These are phyloP conservation scores for Yponomeuta malinellus DNA, from an alignment of 2,888 invertebrate species.

Conservation along the genomic window DNA sequence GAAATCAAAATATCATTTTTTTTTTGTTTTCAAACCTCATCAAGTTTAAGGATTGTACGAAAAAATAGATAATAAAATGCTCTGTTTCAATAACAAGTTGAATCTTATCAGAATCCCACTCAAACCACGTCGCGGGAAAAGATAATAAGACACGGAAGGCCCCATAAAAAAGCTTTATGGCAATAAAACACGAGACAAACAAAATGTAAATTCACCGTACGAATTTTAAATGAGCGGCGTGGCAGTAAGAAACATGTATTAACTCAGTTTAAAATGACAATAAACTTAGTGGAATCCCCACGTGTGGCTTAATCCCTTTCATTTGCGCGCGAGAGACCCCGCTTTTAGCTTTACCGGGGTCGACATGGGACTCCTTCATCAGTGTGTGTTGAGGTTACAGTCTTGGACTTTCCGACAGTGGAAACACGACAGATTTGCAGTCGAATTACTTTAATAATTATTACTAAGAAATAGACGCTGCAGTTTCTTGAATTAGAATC, in stretches of 20 bases:
- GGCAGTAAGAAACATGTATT: slow-evolving; percentile 30
- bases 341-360: slow-evolving; percentile 8
- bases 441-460: no score
- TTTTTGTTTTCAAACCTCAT: no score
- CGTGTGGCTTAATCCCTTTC: slow-evolving; percentile 13
- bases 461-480: no score
- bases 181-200: not conserved
- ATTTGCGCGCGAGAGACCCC: not conserved
- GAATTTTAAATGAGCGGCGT: not conserved
- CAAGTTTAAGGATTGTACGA: no score
- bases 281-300: slow-evolving; percentile 13
- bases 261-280: slow-evolving; percentile 35
- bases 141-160: no score
- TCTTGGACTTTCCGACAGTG: not conserved
- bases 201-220: not conserved
- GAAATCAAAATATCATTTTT: no score
- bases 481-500: no score
- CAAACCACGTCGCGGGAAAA: no score
- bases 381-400: not conserved
- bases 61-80: no score
- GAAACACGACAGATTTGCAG: not conserved
- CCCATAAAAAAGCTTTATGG: not conserved
- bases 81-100: no score
- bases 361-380: not conserved
- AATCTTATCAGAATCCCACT: no score